These are phyloP conservation scores for Siniperca knerii DNA, from an alignment of 2,113 vertebrate genomes.

Conservation along the genomic window DNA sequence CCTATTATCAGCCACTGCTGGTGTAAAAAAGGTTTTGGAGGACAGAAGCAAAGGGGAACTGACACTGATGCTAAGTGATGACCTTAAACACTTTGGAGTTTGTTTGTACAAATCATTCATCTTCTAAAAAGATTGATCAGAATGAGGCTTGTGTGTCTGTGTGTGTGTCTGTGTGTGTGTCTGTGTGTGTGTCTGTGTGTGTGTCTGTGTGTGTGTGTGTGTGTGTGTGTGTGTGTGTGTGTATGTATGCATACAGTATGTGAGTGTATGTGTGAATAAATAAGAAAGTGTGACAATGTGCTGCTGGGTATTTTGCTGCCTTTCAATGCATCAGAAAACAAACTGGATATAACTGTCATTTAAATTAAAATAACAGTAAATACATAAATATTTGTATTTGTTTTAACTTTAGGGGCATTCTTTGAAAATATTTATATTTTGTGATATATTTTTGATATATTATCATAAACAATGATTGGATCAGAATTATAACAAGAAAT, in stretches of 20 bases:
- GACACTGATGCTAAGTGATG: conserved; percentile 66
- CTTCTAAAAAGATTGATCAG: conserved; percentile 52
- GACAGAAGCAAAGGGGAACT: conserved; percentile 60
- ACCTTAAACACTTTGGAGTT: conserved; percentile 77
- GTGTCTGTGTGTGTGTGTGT: conserved; percentile 1
- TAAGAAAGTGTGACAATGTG: not conserved
- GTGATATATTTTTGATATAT: not conserved
- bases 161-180: not conserved
- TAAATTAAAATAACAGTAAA: not conserved
- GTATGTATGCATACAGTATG: not conserved
- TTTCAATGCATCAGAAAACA: conserved; percentile 7
- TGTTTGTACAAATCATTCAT: conserved; percentile 71
- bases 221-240: conserved; percentile 2
- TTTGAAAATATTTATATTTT: not conserved
- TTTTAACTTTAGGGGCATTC: not conserved
- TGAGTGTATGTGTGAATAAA: not conserved
- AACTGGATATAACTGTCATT: not conserved
- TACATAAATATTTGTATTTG: not conserved
- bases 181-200: conserved; percentile 14
- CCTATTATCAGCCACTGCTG: conserved; percentile 68
- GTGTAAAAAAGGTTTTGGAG: conserved; percentile 61
- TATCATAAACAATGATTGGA: not conserved
- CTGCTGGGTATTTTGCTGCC: not conserved
- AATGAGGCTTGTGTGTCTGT: not conserved
- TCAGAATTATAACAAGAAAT: not conserved